Conservation (phyloP, 1,140 invertebrate genomes). For the Brachionus paranguensis region DNA sequence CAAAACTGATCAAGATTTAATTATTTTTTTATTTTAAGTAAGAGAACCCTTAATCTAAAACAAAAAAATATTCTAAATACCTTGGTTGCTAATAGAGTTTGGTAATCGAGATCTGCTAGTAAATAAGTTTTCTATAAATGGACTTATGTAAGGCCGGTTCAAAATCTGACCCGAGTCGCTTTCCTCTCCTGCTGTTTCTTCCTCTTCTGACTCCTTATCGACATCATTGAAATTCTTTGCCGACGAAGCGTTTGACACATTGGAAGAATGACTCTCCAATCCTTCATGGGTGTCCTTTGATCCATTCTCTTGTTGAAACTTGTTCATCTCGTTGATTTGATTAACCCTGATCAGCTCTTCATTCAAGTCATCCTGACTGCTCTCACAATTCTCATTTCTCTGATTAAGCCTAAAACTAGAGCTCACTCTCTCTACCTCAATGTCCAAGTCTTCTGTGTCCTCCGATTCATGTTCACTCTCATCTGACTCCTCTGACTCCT, state of each 20-base stretch:
- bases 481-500: conserved; percentile 46
- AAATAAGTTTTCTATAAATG: too few relatives aligned
- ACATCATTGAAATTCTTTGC: neutral
- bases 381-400: neutral
- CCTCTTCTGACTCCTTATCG: neutral
- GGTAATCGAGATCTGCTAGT: neutral
- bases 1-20: too few relatives aligned
- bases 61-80: too few relatives aligned
- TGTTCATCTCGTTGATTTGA: neutral
- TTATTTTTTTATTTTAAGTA: too few relatives aligned
- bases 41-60: too few relatives aligned
- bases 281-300: neutral
- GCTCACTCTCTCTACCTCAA: neutral
- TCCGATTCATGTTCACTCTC: conserved; percentile 41
- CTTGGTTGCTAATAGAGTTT: neutral
- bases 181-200: neutral
- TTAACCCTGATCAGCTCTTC: neutral
- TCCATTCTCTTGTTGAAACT: neutral
- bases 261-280: neutral
- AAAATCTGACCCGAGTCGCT: neutral
- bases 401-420: neutral
- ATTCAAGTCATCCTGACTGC: neutral
- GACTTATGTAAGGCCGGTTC: neutral
- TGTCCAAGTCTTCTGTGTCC: neutral
- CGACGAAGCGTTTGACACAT: neutral